These are phyloP conservation scores for Tyrophagus putrescentiae DNA, from an alignment of 1,140 invertebrate species.

Conservation along the genomic window DNA sequence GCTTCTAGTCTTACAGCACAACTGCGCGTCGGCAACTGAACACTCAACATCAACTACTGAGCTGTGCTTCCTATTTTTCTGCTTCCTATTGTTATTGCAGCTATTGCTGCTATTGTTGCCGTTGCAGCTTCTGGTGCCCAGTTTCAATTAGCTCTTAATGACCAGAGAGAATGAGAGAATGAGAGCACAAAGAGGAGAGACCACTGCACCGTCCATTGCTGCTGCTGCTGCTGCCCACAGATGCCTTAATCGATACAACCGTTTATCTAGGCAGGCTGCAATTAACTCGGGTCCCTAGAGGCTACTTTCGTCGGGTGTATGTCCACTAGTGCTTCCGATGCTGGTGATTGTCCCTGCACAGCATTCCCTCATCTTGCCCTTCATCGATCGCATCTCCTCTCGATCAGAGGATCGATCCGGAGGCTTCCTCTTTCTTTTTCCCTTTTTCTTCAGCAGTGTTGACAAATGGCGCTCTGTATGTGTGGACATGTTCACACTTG, in stretches of 20 bases:
- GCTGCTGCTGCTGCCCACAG: neutral
- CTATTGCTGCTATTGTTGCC: no score
- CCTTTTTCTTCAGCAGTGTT: no score
- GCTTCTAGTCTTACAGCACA: no score
- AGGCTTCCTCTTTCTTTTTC: no score
- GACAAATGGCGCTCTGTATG: constrained; percentile 2
- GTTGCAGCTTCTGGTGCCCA: neutral
- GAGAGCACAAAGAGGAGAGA: no score
- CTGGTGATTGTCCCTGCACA: neutral
- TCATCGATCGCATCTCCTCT: neutral
- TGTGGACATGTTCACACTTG: constrained; percentile 11
- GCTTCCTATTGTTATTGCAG: no score
- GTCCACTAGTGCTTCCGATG: neutral
- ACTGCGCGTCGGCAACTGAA: no score
- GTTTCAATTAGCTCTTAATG: constrained; percentile 12
- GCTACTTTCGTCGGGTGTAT: no score
- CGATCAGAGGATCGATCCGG: neutral
- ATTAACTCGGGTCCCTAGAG: constrained; percentile 4
- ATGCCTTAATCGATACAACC: constrained; percentile 8
- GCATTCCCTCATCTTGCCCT: neutral
- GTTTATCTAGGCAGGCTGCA: neutral
- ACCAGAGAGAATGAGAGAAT: neutral
- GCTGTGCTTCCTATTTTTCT: no score
- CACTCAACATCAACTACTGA: no score
- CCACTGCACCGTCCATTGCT: no score